Percentiles rank a stretch among this genome's conserved stretches.
Evolutionary conservation across 2,113 vertebrate species (phyloP).

Genomic region (Caretta caretta): DNA sequence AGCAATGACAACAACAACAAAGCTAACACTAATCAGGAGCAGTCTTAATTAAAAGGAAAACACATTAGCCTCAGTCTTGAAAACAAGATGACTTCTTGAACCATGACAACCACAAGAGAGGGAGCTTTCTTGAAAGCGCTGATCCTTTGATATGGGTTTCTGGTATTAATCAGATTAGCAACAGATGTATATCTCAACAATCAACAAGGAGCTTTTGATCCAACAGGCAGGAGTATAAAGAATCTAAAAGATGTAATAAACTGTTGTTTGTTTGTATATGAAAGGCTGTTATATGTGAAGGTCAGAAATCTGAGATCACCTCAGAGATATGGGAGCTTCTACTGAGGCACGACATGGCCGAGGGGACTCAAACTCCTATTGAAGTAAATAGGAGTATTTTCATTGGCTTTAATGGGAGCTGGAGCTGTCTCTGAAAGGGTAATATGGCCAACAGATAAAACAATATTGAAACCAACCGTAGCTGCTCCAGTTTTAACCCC

Average conservation of each 20-base stretch:
- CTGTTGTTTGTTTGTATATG: background rate
- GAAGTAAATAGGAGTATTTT: background rate
- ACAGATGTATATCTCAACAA: background rate
- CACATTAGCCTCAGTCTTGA: background rate
- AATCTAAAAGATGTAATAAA: background rate
- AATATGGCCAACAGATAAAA: background rate
- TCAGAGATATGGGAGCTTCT: background rate
- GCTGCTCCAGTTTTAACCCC: background rate
- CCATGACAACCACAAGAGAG: background rate
- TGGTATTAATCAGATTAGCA: background rate
- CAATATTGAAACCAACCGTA: background rate
- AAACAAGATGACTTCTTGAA: background rate
- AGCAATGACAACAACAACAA: background rate
- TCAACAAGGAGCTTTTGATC: background rate
- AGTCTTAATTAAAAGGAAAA: background rate
- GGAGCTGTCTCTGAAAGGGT: background rate
- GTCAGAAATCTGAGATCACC: background rate
- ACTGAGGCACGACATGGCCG: background rate
- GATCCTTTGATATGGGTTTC: background rate
- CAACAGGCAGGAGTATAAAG: fast-evolving
- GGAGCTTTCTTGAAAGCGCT: background rate
- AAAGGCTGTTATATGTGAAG: background rate
- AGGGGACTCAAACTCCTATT: background rate
- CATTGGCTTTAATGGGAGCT: background rate
- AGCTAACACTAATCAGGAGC: background rate